Percentiles rank a stretch among this genome's conserved stretches.
Evolutionary conservation across 2,113 vertebrate genomes (phyloP).

Genomic region (Dasyprocta punctata): DNA sequence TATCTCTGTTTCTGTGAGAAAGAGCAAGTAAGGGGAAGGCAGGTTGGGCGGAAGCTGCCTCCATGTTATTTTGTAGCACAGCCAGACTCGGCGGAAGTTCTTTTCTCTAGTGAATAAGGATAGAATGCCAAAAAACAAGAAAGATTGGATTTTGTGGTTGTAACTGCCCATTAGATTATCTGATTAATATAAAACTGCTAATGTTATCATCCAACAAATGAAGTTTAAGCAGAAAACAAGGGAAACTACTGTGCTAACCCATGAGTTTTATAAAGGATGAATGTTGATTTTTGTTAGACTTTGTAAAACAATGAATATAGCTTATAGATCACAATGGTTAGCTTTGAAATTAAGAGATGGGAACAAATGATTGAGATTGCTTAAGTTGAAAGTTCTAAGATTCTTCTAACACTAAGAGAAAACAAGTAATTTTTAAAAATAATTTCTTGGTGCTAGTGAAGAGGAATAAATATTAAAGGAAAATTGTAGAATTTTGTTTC

Average conservation of each 20-base stretch:
- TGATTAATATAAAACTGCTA: conserved; percentile 11
- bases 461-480: background rate
- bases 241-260: background rate
- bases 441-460: background rate
- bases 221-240: conserved; percentile 8
- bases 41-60: background rate
- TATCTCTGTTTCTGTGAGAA: background rate
- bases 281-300: background rate
- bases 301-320: conserved; percentile 16
- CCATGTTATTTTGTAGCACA: background rate
- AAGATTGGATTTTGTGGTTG: background rate
- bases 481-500: background rate
- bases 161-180: background rate
- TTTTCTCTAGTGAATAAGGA: background rate
- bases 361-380: background rate
- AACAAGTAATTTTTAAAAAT: background rate
- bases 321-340: background rate
- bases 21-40: background rate
- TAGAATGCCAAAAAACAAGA: background rate
- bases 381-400: background rate
- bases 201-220: background rate
- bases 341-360: background rate
- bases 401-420: background rate
- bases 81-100: background rate
- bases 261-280: conserved; percentile 5